These are phyloP conservation scores for Mesopsocus fuscifrons DNA, from an alignment of 2,888 invertebrate species.

Conservation along the genomic window DNA sequence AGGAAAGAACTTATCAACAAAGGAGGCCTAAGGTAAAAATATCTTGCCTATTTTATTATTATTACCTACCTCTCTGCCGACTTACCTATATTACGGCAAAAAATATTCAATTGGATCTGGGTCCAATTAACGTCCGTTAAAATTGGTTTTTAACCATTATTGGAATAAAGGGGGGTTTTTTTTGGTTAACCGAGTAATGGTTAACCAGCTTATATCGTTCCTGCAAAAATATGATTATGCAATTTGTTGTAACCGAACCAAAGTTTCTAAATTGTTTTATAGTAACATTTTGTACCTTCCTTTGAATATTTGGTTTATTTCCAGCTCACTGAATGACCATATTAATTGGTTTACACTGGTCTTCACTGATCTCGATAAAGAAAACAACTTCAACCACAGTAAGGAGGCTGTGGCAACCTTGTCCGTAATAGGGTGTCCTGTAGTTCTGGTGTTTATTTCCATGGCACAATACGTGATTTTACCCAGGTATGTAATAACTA, in stretches of 20 bases:
- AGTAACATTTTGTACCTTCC: too few species aligned
- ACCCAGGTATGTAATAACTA: conserved; percentile 28
- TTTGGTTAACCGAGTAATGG: too few species aligned
- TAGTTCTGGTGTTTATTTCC: conserved; percentile 33
- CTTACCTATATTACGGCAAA: too few species aligned
- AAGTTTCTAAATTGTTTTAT: background rate
- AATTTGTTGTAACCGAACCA: background rate
- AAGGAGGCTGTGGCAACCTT: conserved; percentile 45
- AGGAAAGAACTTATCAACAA: conserved; percentile 68
- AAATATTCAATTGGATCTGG: too few species aligned
- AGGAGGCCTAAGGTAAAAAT: conserved; percentile 53
- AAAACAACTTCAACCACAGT: conserved; percentile 43
- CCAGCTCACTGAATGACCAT: conserved; percentile 43
- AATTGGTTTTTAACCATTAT: too few species aligned
- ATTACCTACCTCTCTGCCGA: too few species aligned
- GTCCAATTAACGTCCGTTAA: too few species aligned
- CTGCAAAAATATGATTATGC: too few species aligned
- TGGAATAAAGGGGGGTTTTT: too few species aligned
- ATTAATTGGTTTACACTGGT: conserved; percentile 41
- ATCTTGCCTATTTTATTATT: conserved; percentile 1
- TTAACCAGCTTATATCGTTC: too few species aligned
- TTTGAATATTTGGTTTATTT: too few species aligned
- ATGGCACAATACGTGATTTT: conserved; percentile 34
- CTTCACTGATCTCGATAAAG: conserved; percentile 44
- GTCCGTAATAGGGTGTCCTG: conserved; percentile 40